phyloP scores from a whole-genome alignment of 2,888 invertebrate species.

The Apamea anceps region DNA sequence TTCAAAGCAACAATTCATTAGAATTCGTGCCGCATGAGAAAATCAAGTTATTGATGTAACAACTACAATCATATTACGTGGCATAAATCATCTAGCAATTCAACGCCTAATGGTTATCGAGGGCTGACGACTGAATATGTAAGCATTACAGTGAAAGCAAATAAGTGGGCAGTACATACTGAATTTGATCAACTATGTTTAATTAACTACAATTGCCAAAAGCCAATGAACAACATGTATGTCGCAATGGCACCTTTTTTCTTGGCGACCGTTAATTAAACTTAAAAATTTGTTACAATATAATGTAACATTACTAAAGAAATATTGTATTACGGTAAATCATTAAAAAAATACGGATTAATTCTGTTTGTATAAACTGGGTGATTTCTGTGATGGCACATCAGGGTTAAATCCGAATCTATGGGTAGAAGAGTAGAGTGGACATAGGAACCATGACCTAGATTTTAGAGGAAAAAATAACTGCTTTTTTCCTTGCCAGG shows the following conservation, averaged over 20 bases:
- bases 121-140: conserved; percentile 73
- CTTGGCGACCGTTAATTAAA: neutral
- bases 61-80: conserved; percentile 30
- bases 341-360: neutral
- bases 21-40: conserved; percentile 28
- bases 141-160: conserved; percentile 71
- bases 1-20: neutral
- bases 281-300: neutral
- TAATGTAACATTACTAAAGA: neutral
- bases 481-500: neutral
- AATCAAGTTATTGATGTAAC: conserved; percentile 52
- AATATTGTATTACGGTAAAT: neutral
- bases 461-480: neutral
- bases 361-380: neutral
- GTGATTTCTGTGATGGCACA: neutral
- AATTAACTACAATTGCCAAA: conserved; percentile 13
- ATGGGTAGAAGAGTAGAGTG: neutral
- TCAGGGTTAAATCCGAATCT: neutral
- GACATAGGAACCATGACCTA: neutral
- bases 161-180: conserved; percentile 52
- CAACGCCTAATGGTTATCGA: conserved; percentile 73
- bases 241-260: neutral
- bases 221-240: neutral
- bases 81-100: conserved; percentile 44
- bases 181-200: neutral